These are phyloP conservation scores for Andrena hattorfiana DNA, from an alignment of 2,888 invertebrate species.

Conservation along the genomic window DNA sequence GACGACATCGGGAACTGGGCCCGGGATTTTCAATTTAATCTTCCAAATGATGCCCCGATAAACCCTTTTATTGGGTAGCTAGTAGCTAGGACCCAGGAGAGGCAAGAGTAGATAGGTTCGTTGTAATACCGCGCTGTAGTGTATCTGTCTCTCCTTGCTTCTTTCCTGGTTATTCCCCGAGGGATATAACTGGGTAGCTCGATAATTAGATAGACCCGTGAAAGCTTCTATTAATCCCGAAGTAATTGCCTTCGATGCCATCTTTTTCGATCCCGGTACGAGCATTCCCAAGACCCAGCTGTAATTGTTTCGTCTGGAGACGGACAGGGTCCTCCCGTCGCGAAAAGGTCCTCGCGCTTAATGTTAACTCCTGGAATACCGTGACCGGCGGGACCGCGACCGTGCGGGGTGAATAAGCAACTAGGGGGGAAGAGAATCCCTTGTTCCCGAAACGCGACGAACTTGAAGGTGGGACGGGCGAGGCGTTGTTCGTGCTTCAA, in stretches of 20 bases:
- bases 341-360: conserved; percentile 2
- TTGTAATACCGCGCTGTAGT: conserved; percentile 41
- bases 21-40: conserved; percentile 66
- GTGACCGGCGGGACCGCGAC: neutral
- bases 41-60: conserved; percentile 63
- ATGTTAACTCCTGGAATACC: conserved; percentile 18
- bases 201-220: conserved; percentile 60
- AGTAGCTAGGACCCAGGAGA: conserved; percentile 25
- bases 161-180: conserved; percentile 31
- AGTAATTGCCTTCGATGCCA: neutral
- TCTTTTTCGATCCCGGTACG: neutral
- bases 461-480: conserved; percentile 37
- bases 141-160: conserved; percentile 8
- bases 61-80: conserved; percentile 66
- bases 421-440: conserved; percentile 23
- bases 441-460: conserved; percentile 44
- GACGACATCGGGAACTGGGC: conserved; percentile 10
- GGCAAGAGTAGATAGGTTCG: conserved; percentile 37
- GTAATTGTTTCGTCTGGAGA: conserved; percentile 22
- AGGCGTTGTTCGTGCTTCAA: conserved; percentile 57
- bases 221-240: conserved; percentile 31
- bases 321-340: neutral
- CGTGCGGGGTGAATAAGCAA: conserved; percentile 29
- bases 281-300: neutral
- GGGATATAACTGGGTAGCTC: conserved; percentile 47